phyloP scores from a whole-genome alignment of 2,888 invertebrate genomes.

The Cetonia aurata region DNA sequence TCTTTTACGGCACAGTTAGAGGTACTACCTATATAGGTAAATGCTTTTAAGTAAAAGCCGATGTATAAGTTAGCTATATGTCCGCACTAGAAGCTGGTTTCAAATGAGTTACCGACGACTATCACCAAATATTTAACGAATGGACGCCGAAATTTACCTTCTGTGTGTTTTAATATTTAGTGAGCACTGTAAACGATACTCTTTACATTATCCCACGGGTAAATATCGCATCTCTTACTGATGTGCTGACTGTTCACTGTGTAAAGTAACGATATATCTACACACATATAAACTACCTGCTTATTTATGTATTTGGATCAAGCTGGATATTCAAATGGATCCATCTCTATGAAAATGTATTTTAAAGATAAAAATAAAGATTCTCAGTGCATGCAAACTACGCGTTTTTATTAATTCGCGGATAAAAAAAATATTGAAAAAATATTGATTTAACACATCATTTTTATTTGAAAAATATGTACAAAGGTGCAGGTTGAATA shows the following conservation, averaged over 20 bases:
- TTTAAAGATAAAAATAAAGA: too few species aligned
- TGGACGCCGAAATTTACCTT: conserved; percentile 51
- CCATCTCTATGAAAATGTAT: too few species aligned
- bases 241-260: conserved; percentile 13
- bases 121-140: conserved; percentile 56
- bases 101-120: conserved; percentile 53
- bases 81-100: conserved; percentile 52
- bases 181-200: conserved; percentile 52
- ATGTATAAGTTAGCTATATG: neutral
- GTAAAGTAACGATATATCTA: conserved; percentile 18
- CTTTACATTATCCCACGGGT: conserved; percentile 48
- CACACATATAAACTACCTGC: neutral
- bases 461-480: too few species aligned
- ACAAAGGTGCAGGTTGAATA: too few species aligned
- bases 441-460: too few species aligned
- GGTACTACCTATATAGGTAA: too few species aligned
- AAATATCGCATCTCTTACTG: conserved; percentile 34
- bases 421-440: too few species aligned
- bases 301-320: too few species aligned
- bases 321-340: too few species aligned
- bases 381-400: too few species aligned
- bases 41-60: conserved; percentile 3
- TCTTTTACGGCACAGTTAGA: too few species aligned
- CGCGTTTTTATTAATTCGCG: too few species aligned
- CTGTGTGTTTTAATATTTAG: conserved; percentile 52